Conservation (phyloP, 2,113 vertebrate genomes). For the Cheilinus undulatus region DNA sequence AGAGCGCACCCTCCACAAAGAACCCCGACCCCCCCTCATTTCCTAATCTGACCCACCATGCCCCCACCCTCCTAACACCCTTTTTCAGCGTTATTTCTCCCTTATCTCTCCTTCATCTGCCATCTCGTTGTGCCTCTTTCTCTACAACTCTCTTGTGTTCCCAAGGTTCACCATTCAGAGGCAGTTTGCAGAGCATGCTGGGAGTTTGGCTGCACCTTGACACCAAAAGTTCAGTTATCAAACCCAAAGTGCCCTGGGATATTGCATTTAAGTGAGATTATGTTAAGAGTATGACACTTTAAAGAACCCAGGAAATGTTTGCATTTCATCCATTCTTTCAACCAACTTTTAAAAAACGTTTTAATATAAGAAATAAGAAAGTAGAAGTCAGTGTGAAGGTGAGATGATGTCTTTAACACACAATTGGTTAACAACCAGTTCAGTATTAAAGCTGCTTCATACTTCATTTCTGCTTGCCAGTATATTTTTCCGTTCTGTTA, state of each 20-base stretch:
- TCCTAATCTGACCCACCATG: constrained; percentile 14
- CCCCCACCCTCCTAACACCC: constrained; percentile 1
- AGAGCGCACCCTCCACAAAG: constrained; percentile 46
- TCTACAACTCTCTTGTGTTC: constrained; percentile 43
- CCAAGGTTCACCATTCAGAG: constrained; percentile 42
- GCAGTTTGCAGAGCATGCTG: constrained; percentile 33
- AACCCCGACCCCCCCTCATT: constrained; percentile 40
- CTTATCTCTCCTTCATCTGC: constrained; percentile 52
- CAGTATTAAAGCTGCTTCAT: no score
- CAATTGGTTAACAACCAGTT: no score
- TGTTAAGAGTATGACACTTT: not conserved
- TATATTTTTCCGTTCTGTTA: no score
- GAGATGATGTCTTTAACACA: no score
- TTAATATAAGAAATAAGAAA: not conserved
- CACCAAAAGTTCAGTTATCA: constrained; percentile 35
- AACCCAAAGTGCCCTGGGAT: constrained; percentile 17
- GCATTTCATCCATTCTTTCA: not conserved
- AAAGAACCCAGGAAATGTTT: not conserved
- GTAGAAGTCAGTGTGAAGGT: not conserved
- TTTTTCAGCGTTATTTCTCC: constrained; percentile 17
- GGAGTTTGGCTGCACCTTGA: constrained; percentile 34
- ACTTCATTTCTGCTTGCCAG: no score
- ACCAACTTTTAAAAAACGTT: no score
- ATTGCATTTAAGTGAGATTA: constrained; percentile 2
- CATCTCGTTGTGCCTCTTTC: constrained; percentile 24